Evolutionary conservation across 2,888 invertebrate species (phyloP).

Genomic region (Hesperia comma): DNA sequence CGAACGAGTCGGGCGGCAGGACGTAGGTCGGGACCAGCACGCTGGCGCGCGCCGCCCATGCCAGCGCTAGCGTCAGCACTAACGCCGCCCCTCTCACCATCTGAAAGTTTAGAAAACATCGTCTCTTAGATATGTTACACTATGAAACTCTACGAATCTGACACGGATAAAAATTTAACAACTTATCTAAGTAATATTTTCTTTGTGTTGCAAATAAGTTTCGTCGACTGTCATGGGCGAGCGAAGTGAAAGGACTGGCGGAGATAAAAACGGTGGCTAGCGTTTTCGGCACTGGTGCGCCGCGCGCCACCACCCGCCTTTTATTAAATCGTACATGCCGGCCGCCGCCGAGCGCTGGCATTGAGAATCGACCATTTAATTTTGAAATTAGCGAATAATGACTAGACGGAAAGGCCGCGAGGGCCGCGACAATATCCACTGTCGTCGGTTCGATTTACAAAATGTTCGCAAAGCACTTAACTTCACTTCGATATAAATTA

Average conservation of each 20-base stretch:
- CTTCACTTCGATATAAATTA: constrained; percentile 18
- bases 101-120: constrained; percentile 77
- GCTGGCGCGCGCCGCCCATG: constrained; percentile 73
- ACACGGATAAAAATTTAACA: constrained; percentile 47
- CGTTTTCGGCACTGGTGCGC: constrained; percentile 72
- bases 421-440: constrained; percentile 68
- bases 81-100: constrained; percentile 83
- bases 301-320: constrained; percentile 77
- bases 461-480: constrained; percentile 45
- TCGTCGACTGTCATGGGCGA: constrained; percentile 69
- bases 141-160: constrained; percentile 15
- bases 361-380: constrained; percentile 81
- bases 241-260: constrained; percentile 77
- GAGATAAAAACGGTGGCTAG: constrained; percentile 75
- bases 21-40: constrained; percentile 82
- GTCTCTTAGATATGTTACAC: constrained; percentile 59
- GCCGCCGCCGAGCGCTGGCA: constrained; percentile 79
- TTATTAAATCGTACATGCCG: constrained; percentile 73
- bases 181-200: constrained; percentile 77
- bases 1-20: constrained; percentile 81
- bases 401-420: constrained; percentile 76
- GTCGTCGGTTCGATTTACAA: constrained; percentile 53
- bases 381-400: constrained; percentile 81
- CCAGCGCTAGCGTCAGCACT: constrained; percentile 77
- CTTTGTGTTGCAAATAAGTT: constrained; percentile 64